Evolutionary conservation across 2,888 invertebrate species (phyloP).

Genomic region (Colletes collaris): DNA sequence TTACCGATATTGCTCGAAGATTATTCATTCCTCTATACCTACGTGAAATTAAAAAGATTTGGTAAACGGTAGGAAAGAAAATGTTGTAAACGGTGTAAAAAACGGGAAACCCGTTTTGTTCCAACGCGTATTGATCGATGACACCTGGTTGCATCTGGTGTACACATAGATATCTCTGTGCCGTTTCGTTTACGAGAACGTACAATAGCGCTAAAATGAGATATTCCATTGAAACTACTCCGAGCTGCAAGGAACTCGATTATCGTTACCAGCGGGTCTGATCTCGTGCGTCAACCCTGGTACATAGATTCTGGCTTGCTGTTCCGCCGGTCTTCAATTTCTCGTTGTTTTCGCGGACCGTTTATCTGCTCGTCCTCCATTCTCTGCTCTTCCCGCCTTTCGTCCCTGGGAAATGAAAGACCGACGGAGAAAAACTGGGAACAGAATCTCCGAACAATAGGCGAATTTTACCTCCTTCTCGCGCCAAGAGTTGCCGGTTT

Average conservation of each 20-base stretch:
- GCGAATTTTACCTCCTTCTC: constrained; percentile 37
- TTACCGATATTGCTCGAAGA: too few relatives aligned
- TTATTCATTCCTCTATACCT: too few relatives aligned
- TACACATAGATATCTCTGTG: too few relatives aligned
- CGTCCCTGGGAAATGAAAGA: neutral
- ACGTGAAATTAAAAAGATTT: too few relatives aligned
- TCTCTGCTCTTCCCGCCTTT: neutral
- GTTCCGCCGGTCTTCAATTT: constrained; percentile 29
- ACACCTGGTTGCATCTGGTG: too few relatives aligned
- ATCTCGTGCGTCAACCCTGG: neutral
- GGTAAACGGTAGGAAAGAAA: neutral
- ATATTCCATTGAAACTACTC: neutral
- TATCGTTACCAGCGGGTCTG: neutral
- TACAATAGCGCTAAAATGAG: neutral
- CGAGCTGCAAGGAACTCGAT: neutral
- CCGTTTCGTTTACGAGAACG: neutral
- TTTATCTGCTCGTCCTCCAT: constrained; percentile 24
- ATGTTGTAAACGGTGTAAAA: neutral
- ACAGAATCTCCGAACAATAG: constrained; percentile 39
- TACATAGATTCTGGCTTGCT: neutral
- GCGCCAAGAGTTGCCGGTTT: constrained; percentile 31
- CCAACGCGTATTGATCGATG: neutral
- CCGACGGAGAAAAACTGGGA: neutral
- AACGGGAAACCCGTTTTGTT: neutral
- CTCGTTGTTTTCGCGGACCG: constrained; percentile 26